Percentiles rank a stretch among this genome's conserved stretches.
phyloP scores from a whole-genome alignment of 2,888 invertebrate species.

The Macrosoma leucophasiata region DNA sequence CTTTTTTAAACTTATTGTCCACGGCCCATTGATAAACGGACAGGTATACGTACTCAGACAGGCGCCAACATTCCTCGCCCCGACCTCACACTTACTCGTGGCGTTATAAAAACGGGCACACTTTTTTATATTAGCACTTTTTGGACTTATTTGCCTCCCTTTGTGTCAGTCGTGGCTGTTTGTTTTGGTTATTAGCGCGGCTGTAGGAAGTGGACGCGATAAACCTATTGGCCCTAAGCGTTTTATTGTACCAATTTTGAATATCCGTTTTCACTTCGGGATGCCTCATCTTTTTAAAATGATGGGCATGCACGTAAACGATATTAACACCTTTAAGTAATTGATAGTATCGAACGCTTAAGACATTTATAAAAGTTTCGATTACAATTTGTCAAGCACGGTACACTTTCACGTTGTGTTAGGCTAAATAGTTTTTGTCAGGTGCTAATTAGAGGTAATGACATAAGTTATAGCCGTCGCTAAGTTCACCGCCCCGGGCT shows the following conservation, averaged over 20 bases:
- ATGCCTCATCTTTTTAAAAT: slow-evolving; percentile 34
- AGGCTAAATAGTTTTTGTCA: slow-evolving; percentile 42
- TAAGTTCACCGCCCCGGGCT: slow-evolving; percentile 38
- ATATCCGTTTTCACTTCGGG: slow-evolving; percentile 61
- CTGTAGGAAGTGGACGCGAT: slow-evolving; percentile 72
- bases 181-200: slow-evolving; percentile 72
- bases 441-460: slow-evolving; percentile 53
- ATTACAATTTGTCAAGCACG: slow-evolving; percentile 25
- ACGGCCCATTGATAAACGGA: slow-evolving; percentile 73
- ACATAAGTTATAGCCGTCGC: slow-evolving; percentile 33
- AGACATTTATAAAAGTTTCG: too few species aligned
- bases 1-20: slow-evolving; percentile 64
- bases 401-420: slow-evolving; percentile 20
- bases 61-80: slow-evolving; percentile 75
- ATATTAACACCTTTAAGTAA: too few species aligned
- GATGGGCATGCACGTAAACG: too few species aligned
- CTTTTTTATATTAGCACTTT: slow-evolving; percentile 73
- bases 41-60: slow-evolving; percentile 76
- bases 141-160: slow-evolving; percentile 68
- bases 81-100: slow-evolving; percentile 74
- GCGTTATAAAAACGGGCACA: slow-evolving; percentile 70
- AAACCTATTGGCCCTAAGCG: slow-evolving; percentile 70
- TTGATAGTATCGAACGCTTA: too few species aligned
- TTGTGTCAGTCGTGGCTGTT: slow-evolving; percentile 67
- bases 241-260: slow-evolving; percentile 71